Evolutionary conservation across 2,797 vertebrate species (phyloP), one percentile per base, ranked within the genome.

Genomic region (Danionella dracula): DNA sequence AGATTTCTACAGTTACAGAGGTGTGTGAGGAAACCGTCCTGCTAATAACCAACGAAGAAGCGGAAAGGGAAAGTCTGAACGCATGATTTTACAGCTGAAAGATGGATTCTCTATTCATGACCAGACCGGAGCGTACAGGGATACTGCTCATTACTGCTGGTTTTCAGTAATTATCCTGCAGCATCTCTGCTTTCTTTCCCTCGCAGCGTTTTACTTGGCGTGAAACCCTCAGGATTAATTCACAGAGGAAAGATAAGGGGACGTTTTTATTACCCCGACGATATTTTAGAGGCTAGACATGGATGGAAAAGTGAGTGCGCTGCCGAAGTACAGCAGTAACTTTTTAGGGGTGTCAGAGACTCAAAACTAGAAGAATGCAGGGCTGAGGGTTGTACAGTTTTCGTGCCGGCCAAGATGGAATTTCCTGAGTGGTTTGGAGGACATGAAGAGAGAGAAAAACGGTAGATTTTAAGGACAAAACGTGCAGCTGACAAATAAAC

Each of bases 191-290:
- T 73, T 35, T 48, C 42, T 23, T 67, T 65, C 37, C 44, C 29
- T 21, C 29, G n/a, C 31, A 21, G 58, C 58, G 40, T 40, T 51
- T 5, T 32, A 70, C 75, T 75, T 65, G 75, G 71, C 79, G 75
- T 76, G 68, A 75, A 78, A 76, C 68, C 61, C 53, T 58, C 66
- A 51, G 46, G 75, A 87, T 85, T 83, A 85, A 87, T 59, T 71
- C 49, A 29, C 31, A 32, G 75, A 77, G 83, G 79, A 86, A 87
- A 86, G 85, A 86, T 86, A 87, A 86, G 76, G 65, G 80, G 84
- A 87, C 86, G 51, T 78, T 86, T 88, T 87, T 83, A 85, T 13
- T 44, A 72, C 69, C n/a, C 1, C 50, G 1, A 32, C 66, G 77
- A 65, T 55, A 20, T 76, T 84, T 82, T 78, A 82, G 74, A 77